Evolutionary conservation across 2,888 invertebrate genomes (phyloP).

Genomic region (Stictocephala bisonia): DNA sequence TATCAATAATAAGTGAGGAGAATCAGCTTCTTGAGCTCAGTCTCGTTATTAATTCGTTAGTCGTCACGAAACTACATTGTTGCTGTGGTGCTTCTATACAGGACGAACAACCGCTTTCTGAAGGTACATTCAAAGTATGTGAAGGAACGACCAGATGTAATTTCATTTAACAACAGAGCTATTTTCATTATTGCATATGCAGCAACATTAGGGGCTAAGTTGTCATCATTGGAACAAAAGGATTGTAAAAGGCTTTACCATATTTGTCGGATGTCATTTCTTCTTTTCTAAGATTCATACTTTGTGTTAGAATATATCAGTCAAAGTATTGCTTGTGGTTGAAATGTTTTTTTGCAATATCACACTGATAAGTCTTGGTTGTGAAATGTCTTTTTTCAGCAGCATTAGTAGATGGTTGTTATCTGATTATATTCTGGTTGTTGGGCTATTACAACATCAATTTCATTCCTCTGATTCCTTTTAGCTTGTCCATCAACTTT

Average conservation of each 20-base stretch:
- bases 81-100: no score
- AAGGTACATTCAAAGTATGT: no score
- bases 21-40: no score
- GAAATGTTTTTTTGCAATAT: neutral
- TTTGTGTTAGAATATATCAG: neutral
- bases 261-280: neutral
- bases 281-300: neutral
- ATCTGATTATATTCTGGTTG: neutral
- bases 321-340: neutral
- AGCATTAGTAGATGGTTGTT: neutral
- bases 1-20: no score
- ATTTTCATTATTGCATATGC: neutral
- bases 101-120: no score
- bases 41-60: no score
- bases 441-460: neutral
- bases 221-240: conserved; percentile 7
- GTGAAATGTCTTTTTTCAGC: neutral
- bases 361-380: neutral
- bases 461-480: neutral
- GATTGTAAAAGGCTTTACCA: neutral
- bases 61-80: no score
- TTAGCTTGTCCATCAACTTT: neutral
- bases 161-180: neutral
- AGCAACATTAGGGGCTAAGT: neutral
- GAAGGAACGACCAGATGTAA: neutral